Evolutionary conservation across 2,113 vertebrate genomes (phyloP).

Genomic region (Actenoides lindsayi): DNA sequence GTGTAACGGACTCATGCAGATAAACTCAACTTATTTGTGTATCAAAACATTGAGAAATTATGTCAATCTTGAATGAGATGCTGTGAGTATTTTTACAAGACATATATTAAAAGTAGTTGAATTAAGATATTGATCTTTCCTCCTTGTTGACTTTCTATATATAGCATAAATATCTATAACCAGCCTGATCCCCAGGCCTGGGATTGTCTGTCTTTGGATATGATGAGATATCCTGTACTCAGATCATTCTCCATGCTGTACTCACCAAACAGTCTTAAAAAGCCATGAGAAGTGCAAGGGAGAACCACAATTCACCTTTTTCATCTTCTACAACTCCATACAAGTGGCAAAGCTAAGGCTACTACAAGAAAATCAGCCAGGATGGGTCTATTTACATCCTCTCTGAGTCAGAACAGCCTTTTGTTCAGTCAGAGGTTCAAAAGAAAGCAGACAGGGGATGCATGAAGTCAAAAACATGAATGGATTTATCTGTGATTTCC

Average conservation of each 20-base stretch:
- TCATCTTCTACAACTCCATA: background rate
- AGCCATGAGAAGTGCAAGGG: background rate
- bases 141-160: background rate
- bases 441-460: background rate
- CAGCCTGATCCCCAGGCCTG: background rate
- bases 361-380: background rate
- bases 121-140: background rate
- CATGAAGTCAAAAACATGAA: background rate
- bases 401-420: background rate
- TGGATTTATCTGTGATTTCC: background rate
- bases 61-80: background rate
- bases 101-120: background rate
- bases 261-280: background rate
- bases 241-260: background rate
- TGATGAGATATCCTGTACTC: background rate
- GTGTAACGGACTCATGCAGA: background rate
- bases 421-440: background rate
- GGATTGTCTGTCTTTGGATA: background rate
- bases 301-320: background rate
- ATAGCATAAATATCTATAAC: background rate
- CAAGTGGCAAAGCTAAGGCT: background rate
- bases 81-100: background rate
- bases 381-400: background rate
- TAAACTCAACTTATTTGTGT: background rate
- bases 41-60: background rate